These are phyloP conservation scores for Misgurnus anguillicaudatus DNA, from an alignment of 2,113 vertebrate species.

Conservation along the genomic window DNA sequence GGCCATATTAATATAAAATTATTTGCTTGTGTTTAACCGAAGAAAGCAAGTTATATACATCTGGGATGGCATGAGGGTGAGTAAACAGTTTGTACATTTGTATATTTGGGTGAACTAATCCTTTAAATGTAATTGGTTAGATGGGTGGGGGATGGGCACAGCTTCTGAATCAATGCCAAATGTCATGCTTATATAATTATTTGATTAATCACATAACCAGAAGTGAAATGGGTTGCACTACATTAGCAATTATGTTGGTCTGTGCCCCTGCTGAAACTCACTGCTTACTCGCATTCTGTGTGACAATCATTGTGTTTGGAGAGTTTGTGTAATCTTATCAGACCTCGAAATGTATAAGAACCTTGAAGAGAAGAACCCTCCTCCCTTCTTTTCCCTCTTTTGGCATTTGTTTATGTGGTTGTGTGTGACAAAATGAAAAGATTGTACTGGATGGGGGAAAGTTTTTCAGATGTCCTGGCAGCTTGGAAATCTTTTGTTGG, in stretches of 20 bases:
- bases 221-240: background rate
- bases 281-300: background rate
- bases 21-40: no score
- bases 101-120: no score
- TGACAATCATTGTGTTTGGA: conserved; percentile 1
- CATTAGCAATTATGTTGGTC: background rate
- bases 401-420: background rate
- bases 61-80: no score
- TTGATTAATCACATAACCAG: background rate
- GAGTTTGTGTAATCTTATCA: conserved; percentile 37
- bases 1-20: no score
- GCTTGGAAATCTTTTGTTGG: background rate
- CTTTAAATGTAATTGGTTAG: no score
- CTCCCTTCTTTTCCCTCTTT: background rate
- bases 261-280: background rate
- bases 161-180: background rate
- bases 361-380: conserved; percentile 8
- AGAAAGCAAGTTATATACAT: no score
- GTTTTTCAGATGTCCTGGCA: background rate
- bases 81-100: no score
- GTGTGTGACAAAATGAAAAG: background rate
- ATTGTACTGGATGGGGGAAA: background rate
- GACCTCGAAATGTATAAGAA: conserved; percentile 27
- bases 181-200: background rate
- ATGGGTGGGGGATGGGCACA: background rate